Percentiles rank a stretch among this genome's conserved stretches.
phyloP scores from a whole-genome alignment of 1,140 invertebrate species.

The Cecropterus lyciades region DNA sequence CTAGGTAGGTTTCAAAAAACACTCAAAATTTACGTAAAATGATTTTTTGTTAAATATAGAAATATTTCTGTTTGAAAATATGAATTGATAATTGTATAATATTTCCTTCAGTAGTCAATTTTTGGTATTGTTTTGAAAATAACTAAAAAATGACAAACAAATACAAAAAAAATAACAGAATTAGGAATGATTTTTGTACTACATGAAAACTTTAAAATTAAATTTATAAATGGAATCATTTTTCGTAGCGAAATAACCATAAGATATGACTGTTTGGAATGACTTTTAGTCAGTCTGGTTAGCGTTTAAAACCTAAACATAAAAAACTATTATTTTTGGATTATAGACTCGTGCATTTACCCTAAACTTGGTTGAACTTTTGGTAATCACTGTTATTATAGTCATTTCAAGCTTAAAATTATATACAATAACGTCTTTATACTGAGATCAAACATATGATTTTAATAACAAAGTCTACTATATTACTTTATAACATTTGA shows the following conservation, averaged over 20 bases:
- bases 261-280: slow-evolving; percentile 41
- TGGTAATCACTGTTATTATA: slow-evolving; percentile 1
- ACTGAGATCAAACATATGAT: slow-evolving; percentile 48
- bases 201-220: slow-evolving; percentile 1
- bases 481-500: not conserved
- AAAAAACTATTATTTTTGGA: slow-evolving; percentile 5
- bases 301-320: slow-evolving; percentile 14
- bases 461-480: not conserved
- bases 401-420: not conserved
- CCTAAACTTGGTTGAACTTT: not conserved
- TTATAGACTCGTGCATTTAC: not conserved
- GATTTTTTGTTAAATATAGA: too few relatives aligned
- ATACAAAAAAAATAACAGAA: not conserved
- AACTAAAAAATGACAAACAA: too few relatives aligned
- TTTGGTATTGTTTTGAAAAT: too few relatives aligned
- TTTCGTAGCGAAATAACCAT: not conserved
- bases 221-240: slow-evolving; percentile 22
- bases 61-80: not conserved
- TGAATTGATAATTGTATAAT: too few relatives aligned
- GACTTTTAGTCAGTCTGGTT: slow-evolving; percentile 44
- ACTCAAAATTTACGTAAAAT: too few relatives aligned
- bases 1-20: too few relatives aligned
- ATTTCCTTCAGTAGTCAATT: too few relatives aligned
- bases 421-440: slow-evolving; percentile 19
- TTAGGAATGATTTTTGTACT: slow-evolving; percentile 27